Percentiles rank a stretch among this genome's conserved stretches.
Evolutionary conservation across 2,888 invertebrate genomes (phyloP).

Genomic region (Unio delphinus): DNA sequence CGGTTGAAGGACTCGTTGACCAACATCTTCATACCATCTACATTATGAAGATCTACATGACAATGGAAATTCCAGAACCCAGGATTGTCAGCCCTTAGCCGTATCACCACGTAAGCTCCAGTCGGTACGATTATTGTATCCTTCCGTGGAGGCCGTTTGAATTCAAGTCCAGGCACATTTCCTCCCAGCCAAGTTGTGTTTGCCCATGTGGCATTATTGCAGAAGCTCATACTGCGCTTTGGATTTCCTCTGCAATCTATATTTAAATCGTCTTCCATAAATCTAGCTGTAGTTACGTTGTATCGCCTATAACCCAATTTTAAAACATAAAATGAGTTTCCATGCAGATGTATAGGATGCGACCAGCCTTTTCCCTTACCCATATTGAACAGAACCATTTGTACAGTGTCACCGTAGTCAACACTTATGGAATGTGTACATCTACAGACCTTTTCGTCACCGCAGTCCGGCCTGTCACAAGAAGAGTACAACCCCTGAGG

Average conservation of each 20-base stretch:
- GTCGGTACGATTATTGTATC: slow-evolving; percentile 49
- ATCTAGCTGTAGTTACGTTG: slow-evolving; percentile 15
- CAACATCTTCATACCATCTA: slow-evolving; percentile 12
- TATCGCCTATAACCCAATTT: slow-evolving; percentile 45
- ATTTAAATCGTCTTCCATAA: slow-evolving; percentile 7
- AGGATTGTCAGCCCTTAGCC: slow-evolving; percentile 46
- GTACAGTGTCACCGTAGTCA: slow-evolving; percentile 36
- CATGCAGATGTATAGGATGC: slow-evolving; percentile 60
- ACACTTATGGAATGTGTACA: slow-evolving; percentile 39
- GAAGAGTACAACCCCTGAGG: slow-evolving; percentile 23
- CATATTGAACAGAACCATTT: slow-evolving; percentile 48
- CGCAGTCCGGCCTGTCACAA: slow-evolving; percentile 30
- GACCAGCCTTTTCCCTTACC: slow-evolving; percentile 41
- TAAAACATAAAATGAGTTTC: slow-evolving; percentile 55
- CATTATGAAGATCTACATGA: slow-evolving; percentile 35
- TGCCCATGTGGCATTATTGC: slow-evolving; percentile 31
- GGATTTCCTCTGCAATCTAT: slow-evolving; percentile 31
- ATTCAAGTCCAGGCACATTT: slow-evolving; percentile 21
- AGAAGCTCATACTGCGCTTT: slow-evolving; percentile 12
- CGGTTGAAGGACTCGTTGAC: slow-evolving; percentile 2
- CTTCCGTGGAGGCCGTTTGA: slow-evolving; percentile 29
- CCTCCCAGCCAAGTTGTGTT: slow-evolving; percentile 24
- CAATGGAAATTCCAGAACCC: slow-evolving; percentile 30
- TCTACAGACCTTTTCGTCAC: slow-evolving; percentile 25
- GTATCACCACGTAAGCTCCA: slow-evolving; percentile 47